Conservation (phyloP, 92 coral and sea anemone genomes). For the Micromussa lordhowensis region DNA sequence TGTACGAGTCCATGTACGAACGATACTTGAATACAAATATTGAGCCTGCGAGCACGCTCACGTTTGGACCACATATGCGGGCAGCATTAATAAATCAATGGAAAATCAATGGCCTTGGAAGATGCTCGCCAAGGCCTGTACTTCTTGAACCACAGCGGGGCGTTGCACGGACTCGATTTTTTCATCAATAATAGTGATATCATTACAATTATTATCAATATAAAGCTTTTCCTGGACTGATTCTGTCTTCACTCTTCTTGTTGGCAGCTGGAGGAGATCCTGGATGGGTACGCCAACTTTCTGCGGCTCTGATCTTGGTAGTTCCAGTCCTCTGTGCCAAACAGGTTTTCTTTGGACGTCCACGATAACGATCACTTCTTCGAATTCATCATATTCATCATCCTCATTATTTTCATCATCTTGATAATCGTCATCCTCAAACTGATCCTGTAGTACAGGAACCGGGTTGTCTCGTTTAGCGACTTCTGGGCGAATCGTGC, state of each 20-base stretch:
- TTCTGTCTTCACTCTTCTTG: conserved; percentile 9
- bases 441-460: background rate
- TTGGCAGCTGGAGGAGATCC: conserved; percentile 24
- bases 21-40: too few species aligned
- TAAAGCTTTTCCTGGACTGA: background rate
- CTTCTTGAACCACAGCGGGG: conserved; percentile 1
- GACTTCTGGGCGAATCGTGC: conserved; percentile 20
- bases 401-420: conserved; percentile 16
- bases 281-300: conserved; percentile 22
- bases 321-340: conserved; percentile 38
- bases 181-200: conserved; percentile 1
- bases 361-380: conserved; percentile 34
- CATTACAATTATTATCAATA: background rate
- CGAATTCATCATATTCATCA: conserved; percentile 51
- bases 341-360: conserved; percentile 17
- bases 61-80: too few species aligned
- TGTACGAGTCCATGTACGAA: too few species aligned
- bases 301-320: conserved; percentile 20
- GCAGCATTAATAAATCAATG: background rate
- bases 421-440: conserved; percentile 40
- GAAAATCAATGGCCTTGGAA: background rate
- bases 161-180: conserved; percentile 29
- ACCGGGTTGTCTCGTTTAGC: conserved; percentile 16
- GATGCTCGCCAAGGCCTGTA: background rate
- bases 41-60: too few species aligned